These are phyloP conservation scores for Nycticorax nycticorax DNA, from an alignment of 2,113 vertebrate genomes.

Conservation along the genomic window DNA sequence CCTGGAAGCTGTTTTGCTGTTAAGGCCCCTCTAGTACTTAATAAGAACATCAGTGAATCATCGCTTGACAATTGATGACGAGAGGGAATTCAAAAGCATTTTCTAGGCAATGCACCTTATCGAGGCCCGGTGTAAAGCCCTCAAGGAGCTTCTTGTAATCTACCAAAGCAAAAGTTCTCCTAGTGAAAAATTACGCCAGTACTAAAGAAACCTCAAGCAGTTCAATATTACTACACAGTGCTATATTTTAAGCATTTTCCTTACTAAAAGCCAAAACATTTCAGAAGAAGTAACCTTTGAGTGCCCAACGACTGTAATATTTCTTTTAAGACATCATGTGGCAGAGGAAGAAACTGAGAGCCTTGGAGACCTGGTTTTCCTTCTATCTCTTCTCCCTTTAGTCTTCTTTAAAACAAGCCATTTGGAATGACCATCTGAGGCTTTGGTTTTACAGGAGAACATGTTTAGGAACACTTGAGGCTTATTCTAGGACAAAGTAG, in stretches of 20 bases:
- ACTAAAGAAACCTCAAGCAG: neutral
- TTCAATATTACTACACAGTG: neutral
- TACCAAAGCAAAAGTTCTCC: neutral
- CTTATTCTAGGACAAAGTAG: neutral
- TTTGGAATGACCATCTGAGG: neutral
- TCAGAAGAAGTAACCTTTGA: neutral
- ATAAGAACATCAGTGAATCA: neutral
- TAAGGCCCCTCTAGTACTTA: neutral
- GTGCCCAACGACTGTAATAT: neutral
- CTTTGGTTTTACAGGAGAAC: neutral
- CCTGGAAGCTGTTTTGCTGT: neutral
- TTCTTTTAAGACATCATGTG: neutral
- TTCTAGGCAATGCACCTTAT: neutral
- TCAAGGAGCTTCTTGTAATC: neutral
- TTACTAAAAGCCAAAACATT: neutral
- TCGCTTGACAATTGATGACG: neutral
- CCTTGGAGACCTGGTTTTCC: neutral
- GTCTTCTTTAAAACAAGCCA: neutral
- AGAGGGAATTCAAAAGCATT: neutral
- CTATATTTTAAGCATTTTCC: neutral
- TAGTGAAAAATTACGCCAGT: neutral
- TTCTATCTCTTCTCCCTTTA: neutral
- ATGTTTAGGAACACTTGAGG: neutral
- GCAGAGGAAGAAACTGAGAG: neutral
- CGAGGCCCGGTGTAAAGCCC: neutral